Base-by-base conservation (phyloP, 2,888 invertebrate genomes). In the Campopleginae sp. region DNA sequence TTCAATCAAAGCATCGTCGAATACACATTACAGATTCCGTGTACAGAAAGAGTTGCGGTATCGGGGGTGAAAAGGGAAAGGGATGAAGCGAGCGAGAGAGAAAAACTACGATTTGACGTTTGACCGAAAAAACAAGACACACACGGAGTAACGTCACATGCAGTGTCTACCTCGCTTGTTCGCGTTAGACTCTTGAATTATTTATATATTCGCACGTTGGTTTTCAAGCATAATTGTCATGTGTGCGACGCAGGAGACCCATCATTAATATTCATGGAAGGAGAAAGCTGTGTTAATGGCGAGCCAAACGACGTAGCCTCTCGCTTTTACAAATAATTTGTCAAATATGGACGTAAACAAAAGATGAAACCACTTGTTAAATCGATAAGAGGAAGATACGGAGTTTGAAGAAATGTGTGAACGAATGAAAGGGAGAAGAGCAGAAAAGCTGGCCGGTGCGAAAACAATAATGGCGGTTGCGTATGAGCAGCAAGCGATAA, bases 1-100 rank as follows among this genome's bases (percentile, higher is more conserved):
- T 91, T 92, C 91, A 91, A 92, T 92, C 91, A 91, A 88, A 89
- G 89, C 88, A 87, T 87, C 88, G 88, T 87, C 87, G 87, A 88
- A 90, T 87, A 89, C 91, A 58, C 89, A 87, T 88, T 88, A 87
- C 74, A 46, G 58, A 17, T 72, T 27, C 17, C 23, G 27, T 58
- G 42, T 42, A 54, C 44, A 27, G 17, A 12, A 19, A 17, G 17
- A 23, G 38, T n/a, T 44, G 42, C 46, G 17, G 68, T 23, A 44
- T 68, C 46, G 14, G 5, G 31, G 68, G 1, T 10, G 14, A 14
- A 14, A 27, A 6, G 27, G 27, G 27, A 12, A 27, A 7, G 3
- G 27, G 5, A 54, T 3, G 3, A 23, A 5, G 23, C 10, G 23
- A 10, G 54, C 0, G 2, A 54, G 5, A 54, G 38, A 38, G 27